Conservation (phyloP, 2,797 vertebrate genomes). For the Clamator glandarius region DNA sequence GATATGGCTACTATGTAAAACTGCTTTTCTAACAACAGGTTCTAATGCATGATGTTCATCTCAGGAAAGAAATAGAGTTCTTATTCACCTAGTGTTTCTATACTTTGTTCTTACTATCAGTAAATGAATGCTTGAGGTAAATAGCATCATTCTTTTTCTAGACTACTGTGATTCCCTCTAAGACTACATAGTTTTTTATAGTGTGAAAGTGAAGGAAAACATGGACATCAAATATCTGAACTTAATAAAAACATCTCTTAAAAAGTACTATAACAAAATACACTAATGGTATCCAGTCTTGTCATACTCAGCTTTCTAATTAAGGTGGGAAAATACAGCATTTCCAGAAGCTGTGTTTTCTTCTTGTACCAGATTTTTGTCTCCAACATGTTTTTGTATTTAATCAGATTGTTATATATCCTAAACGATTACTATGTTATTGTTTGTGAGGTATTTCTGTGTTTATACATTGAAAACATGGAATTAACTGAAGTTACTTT, state of each 20-base stretch:
- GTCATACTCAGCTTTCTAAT: slow-evolving; percentile 4
- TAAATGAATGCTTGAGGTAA: slow-evolving; percentile 59
- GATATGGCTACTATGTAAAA: slow-evolving; percentile 20
- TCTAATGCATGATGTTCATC: slow-evolving; percentile 43
- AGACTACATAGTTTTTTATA: slow-evolving; percentile 41
- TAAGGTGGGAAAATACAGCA: neutral
- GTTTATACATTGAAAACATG: neutral
- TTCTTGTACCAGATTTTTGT: neutral
- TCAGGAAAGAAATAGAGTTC: slow-evolving; percentile 5
- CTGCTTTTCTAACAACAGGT: slow-evolving; percentile 24
- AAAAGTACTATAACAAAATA: neutral
- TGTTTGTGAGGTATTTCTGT: neutral
- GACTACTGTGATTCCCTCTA: slow-evolving; percentile 42
- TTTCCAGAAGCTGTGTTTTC: neutral
- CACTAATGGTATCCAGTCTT: neutral
- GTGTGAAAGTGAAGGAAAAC: slow-evolving; percentile 6
- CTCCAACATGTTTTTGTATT: neutral
- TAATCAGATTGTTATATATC: neutral
- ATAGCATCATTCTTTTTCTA: slow-evolving; percentile 55
- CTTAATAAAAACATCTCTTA: slow-evolving; percentile 23
- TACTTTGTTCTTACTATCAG: slow-evolving; percentile 52
- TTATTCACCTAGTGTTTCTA: slow-evolving; percentile 46
- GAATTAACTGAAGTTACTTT: neutral
- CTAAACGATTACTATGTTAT: neutral
- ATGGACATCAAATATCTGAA: slow-evolving; percentile 14